phyloP scores from a whole-genome alignment of 92 coral and sea anemone species.

The Palythoa grandis region DNA sequence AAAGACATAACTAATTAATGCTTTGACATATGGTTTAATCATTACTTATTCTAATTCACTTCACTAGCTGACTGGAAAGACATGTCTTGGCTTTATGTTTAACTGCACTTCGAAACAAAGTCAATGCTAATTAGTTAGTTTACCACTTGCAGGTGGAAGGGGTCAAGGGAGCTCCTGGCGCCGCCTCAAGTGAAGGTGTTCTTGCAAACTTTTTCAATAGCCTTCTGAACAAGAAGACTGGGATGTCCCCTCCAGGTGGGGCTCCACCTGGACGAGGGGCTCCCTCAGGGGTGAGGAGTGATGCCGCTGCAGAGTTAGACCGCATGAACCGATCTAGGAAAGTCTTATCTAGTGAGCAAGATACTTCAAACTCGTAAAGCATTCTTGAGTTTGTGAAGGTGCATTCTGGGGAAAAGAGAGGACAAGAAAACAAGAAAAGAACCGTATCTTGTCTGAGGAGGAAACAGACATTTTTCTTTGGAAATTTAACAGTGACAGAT shows the following conservation, averaged over 20 bases:
- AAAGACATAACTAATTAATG: no score
- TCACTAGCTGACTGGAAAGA: background rate
- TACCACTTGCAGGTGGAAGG: conserved; percentile 71
- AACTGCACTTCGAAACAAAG: background rate
- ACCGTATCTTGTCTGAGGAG: background rate
- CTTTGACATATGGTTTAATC: no score
- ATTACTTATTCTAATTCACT: no score
- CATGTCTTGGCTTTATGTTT: background rate
- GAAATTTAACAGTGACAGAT: conserved; percentile 11
- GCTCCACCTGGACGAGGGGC: conserved; percentile 63
- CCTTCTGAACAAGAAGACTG: conserved; percentile 91
- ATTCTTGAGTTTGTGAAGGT: background rate
- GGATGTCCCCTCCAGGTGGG: conserved; percentile 50
- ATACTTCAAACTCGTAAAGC: conserved; percentile 29
- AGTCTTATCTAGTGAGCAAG: conserved; percentile 54
- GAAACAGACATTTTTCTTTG: conserved; percentile 3
- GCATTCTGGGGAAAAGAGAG: background rate
- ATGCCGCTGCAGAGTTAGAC: conserved; percentile 96
- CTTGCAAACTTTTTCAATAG: conserved; percentile 99
- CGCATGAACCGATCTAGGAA: conserved; percentile 97
- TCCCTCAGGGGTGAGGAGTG: conserved; percentile 80
- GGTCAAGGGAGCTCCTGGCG: conserved; percentile 74
- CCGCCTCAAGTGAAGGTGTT: conserved; percentile 94
- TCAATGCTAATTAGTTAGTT: background rate
- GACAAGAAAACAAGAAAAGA: background rate